Evolutionary conservation across 2,888 invertebrate genomes (phyloP).

Genomic region (Ochropleura leucogaster): DNA sequence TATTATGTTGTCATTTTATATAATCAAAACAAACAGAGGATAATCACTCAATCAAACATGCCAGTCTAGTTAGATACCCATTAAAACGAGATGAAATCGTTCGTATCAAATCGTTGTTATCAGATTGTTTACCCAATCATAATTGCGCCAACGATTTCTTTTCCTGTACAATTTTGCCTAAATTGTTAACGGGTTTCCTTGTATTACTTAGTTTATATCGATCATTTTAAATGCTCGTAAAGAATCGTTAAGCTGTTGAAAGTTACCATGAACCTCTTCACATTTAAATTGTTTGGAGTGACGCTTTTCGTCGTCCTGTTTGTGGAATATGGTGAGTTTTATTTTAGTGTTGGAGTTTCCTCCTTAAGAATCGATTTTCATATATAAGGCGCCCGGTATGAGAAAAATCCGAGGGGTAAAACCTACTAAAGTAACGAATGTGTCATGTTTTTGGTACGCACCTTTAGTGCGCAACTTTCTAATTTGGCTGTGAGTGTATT

Average conservation of each 20-base stretch:
- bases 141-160: background rate
- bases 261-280: slow-evolving; percentile 1
- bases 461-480: too few species aligned
- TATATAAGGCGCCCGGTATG: too few species aligned
- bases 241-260: background rate
- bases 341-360: background rate
- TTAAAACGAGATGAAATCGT: background rate
- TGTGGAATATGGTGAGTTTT: slow-evolving; percentile 1
- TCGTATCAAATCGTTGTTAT: background rate
- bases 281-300: slow-evolving; percentile 1
- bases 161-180: slow-evolving; percentile 1
- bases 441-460: too few species aligned
- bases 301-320: background rate
- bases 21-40: background rate
- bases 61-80: background rate
- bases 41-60: background rate
- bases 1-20: background rate
- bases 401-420: too few species aligned
- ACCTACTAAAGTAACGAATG: too few species aligned
- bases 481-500: too few species aligned
- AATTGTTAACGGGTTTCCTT: background rate
- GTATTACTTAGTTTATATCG: background rate
- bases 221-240: background rate
- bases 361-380: too few species aligned
- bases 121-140: slow-evolving; percentile 1